These are phyloP conservation scores for Smittia aterrima DNA, from an alignment of 2,888 invertebrate species.

Conservation along the genomic window DNA sequence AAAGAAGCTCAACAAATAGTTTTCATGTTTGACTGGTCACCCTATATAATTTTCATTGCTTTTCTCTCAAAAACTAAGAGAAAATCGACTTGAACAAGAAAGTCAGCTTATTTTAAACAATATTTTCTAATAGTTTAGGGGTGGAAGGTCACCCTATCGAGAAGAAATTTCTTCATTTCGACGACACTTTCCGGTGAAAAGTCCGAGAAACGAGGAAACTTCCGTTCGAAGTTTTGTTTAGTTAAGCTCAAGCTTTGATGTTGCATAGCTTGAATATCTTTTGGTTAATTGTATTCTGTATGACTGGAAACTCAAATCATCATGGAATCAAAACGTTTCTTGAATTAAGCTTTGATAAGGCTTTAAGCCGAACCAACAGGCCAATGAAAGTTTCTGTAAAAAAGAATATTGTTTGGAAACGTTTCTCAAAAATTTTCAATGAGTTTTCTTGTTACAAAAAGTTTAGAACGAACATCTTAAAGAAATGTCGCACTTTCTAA, in stretches of 20 bases:
- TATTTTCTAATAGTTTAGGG: too few species aligned
- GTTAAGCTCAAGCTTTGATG: not conserved
- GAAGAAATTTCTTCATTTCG: not conserved
- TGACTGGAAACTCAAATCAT: not conserved
- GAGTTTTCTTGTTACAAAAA: conserved; percentile 1
- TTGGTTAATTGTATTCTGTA: not conserved
- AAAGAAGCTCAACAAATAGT: too few species aligned
- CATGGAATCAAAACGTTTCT: not conserved
- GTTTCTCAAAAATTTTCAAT: not conserved
- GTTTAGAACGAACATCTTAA: not conserved
- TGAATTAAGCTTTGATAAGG: too few species aligned
- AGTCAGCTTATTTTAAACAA: too few species aligned
- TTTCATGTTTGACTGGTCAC: too few species aligned
- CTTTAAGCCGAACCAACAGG: too few species aligned
- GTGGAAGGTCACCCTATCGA: too few species aligned
- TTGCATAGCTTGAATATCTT: not conserved
- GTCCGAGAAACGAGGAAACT: not conserved
- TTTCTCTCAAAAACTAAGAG: too few species aligned
- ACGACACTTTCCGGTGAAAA: not conserved
- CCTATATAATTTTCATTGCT: too few species aligned
- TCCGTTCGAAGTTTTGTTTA: not conserved
- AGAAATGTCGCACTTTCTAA: not conserved
- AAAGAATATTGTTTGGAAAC: not conserved
- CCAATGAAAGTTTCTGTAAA: not conserved
- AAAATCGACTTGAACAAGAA: too few species aligned